Evolutionary conservation across 2,888 invertebrate genomes (phyloP).

Genomic region (Heteromyza rotundicornis): DNA sequence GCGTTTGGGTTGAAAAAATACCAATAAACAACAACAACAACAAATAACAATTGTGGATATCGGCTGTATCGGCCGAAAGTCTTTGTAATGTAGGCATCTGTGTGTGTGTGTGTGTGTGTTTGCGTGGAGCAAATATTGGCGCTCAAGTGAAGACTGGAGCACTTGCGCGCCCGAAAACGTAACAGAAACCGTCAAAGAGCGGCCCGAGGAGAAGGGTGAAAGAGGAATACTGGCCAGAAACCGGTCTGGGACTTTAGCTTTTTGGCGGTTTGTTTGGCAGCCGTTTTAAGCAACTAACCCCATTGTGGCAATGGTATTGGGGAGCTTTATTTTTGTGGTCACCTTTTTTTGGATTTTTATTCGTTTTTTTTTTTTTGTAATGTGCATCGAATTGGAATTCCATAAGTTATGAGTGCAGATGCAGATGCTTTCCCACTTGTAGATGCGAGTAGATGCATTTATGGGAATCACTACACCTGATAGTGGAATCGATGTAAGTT

Average conservation of each 20-base stretch:
- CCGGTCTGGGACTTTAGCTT: not conserved
- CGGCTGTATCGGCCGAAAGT: not conserved
- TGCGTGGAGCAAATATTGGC: conserved; percentile 8
- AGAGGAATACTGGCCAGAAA: too few species aligned
- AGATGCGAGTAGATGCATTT: too few species aligned
- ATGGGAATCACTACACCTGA: too few species aligned
- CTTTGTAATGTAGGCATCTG: conserved; percentile 18
- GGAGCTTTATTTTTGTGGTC: too few species aligned
- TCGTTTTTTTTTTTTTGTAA: not conserved
- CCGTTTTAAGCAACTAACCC: too few species aligned
- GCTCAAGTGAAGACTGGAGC: not conserved
- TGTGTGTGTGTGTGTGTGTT: too few species aligned
- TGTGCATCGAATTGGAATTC: not conserved
- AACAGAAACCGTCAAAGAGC: conserved; percentile 23
- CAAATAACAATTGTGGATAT: not conserved
- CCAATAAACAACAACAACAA: not conserved
- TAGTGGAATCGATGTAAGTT: too few species aligned
- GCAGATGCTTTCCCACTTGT: conserved; percentile 11
- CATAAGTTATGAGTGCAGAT: conserved; percentile 9
- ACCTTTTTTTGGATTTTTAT: too few species aligned
- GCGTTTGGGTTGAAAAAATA: not conserved
- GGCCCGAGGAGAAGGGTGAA: not conserved
- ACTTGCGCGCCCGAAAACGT: conserved; percentile 2
- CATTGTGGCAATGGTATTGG: too few species aligned
- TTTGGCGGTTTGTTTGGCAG: not conserved